Conservation (phyloP, 2,888 invertebrate genomes). For the Alcis repandata region DNA sequence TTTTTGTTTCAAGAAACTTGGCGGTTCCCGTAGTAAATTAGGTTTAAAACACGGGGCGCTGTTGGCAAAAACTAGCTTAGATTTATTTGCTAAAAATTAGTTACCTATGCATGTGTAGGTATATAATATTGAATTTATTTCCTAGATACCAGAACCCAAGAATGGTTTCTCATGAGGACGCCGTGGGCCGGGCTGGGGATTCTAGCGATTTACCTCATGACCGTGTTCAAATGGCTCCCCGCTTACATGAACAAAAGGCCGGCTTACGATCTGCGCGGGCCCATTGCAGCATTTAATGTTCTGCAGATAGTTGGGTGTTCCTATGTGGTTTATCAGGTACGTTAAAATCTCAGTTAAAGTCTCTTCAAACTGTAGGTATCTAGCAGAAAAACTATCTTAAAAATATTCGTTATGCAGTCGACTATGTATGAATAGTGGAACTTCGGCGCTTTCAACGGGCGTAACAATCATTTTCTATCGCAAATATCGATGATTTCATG, state of each 20-base stretch:
- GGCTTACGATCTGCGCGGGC: constrained; percentile 87
- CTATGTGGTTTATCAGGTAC: constrained; percentile 88
- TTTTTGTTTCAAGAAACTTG: too few species aligned
- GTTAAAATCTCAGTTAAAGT: constrained; percentile 50
- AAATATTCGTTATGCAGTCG: too few species aligned
- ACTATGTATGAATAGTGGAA: too few species aligned
- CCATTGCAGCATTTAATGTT: constrained; percentile 89
- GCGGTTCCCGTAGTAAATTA: too few species aligned
- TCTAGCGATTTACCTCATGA: constrained; percentile 87
- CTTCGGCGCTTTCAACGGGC: too few species aligned
- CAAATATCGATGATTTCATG: too few species aligned
- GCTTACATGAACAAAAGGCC: constrained; percentile 88
- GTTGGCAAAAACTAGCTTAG: not conserved
- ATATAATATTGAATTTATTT: not conserved
- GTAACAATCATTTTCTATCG: too few species aligned
- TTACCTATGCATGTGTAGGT: too few species aligned
- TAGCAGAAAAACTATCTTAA: too few species aligned
- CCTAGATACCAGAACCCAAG: constrained; percentile 87
- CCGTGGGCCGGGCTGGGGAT: constrained; percentile 89
- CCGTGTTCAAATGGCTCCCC: constrained; percentile 90
- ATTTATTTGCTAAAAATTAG: too few species aligned
- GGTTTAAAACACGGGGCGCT: too few species aligned
- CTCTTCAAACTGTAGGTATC: too few species aligned
- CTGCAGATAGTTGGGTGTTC: constrained; percentile 88
- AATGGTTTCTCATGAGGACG: constrained; percentile 90